Conservation (phyloP, 53 echinoderm and acorn worm genomes). For the Actinopyga echinites region DNA sequence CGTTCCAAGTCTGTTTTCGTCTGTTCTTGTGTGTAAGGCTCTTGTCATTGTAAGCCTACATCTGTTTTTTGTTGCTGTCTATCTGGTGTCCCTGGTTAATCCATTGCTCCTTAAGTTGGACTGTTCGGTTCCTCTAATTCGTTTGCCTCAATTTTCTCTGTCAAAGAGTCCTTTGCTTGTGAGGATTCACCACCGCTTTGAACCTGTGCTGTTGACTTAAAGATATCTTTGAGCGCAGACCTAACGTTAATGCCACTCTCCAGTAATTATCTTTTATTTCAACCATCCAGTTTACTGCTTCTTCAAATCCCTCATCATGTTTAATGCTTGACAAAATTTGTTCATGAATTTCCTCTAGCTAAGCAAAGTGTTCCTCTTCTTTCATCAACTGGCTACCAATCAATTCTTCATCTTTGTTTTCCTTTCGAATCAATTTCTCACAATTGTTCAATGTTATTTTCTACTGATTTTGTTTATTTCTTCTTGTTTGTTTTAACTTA, state of each 20-base stretch:
- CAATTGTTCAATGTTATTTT: constrained; percentile 1
- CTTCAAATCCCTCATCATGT: constrained; percentile 11
- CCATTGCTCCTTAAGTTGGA: neutral
- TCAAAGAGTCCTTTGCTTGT: no score
- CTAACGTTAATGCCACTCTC: neutral
- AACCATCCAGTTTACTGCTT: constrained; percentile 4
- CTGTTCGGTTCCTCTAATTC: no score
- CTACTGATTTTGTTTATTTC: constrained; percentile 15
- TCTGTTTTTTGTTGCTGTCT: no score
- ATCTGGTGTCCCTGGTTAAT: neutral
- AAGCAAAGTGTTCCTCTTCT: neutral
- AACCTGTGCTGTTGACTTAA: no score
- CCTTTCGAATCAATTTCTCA: neutral
- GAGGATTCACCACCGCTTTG: no score
- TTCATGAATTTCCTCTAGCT: constrained; percentile 6
- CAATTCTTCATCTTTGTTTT: constrained; percentile 1
- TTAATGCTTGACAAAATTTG: neutral
- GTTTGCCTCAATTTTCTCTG: no score
- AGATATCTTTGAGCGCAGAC: neutral
- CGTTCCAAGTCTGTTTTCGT: neutral
- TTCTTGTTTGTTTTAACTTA: neutral
- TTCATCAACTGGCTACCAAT: neutral
- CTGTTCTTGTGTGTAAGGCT: no score
- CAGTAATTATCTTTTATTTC: constrained; percentile 12
- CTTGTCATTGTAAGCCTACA: no score